Base-by-base conservation (phyloP, 53 echinoderm and acorn worm species). In the Henricia sp. region DNA sequence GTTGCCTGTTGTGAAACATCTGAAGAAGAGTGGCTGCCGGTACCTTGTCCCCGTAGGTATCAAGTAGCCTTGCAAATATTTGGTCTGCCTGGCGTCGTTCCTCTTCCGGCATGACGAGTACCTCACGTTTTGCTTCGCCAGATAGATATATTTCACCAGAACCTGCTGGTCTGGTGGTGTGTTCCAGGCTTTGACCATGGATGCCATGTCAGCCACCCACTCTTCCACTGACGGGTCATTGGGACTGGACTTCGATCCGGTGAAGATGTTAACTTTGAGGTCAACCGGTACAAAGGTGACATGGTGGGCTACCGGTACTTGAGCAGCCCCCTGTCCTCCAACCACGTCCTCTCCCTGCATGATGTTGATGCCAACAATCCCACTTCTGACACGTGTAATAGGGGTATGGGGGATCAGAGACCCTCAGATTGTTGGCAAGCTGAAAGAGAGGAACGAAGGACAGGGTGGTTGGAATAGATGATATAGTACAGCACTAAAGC, bases 1-100 rank as follows among this genome's bases (percentile, higher is more conserved):
- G 73, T 26, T 23, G 20, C 54, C 73, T 73, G 54, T 38, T 53
- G 73, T 73, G 53, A 19, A 53, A 73, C 37, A 35, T 53, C 73
- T 73, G 54, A 19, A 53, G 73, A 16, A 73, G 35, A 6, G 73
- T 35, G 52, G n/a, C 36, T 6, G 37, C 50, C 2, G 73, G 73
- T 20, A 54, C 37, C 37, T 48, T 52, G 37, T 73, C 73, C 16
- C 53, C 54, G 37, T 73, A 73, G 11, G 37, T 36, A 20, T 73
- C 54, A 5, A 52, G 30, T 6, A 73, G 54, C 16, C 73, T n/a
- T 6, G 34, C 54, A 4, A 73, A 36, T 34, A 73, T 73, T 11
- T 54, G 11, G 2, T 73, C 20, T 20, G 53, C 50, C 33, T 20
- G 20, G 0, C 37, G n/a, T 21, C 21, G 23, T 20, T 53, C 73